A percentile compares a stretch with the other conserved stretches of the same genome.
phyloP scores from a whole-genome alignment of 2,113 vertebrate genomes.

The Corythornis cristatus region DNA sequence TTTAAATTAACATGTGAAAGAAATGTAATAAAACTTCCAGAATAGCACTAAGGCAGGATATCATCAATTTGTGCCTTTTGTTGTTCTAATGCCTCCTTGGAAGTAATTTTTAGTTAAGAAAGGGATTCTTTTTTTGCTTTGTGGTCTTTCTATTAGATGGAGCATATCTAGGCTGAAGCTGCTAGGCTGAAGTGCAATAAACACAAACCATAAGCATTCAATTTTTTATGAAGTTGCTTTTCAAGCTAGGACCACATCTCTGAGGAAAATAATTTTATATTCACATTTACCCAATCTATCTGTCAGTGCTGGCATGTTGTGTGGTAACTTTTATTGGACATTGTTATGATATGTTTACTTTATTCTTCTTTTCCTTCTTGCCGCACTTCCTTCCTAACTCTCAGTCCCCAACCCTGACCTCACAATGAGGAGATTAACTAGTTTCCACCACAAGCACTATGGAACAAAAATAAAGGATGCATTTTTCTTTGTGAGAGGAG shows the following conservation, averaged over 20 bases:
- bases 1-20: not conserved
- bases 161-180: not conserved
- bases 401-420: not conserved
- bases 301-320: not conserved
- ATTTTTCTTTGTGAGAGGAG: not conserved
- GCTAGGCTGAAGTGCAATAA: not conserved
- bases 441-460: not conserved
- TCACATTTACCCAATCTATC: not conserved
- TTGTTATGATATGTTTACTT: constrained; percentile 22
- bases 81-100: not conserved
- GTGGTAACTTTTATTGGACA: not conserved
- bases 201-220: not conserved
- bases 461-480: not conserved
- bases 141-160: not conserved
- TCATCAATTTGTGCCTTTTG: not conserved
- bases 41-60: not conserved
- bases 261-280: constrained; percentile 11
- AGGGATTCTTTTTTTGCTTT: not conserved
- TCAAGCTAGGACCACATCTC: not conserved
- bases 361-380: constrained; percentile 1
- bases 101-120: not conserved
- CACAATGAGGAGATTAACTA: not conserved
- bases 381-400: not conserved
- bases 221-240: not conserved
- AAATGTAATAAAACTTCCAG: not conserved